Evolutionary conservation across 2,113 vertebrate species (phyloP), one percentile per base, ranked within the genome.

Genomic region (Panurus biarmicus): DNA sequence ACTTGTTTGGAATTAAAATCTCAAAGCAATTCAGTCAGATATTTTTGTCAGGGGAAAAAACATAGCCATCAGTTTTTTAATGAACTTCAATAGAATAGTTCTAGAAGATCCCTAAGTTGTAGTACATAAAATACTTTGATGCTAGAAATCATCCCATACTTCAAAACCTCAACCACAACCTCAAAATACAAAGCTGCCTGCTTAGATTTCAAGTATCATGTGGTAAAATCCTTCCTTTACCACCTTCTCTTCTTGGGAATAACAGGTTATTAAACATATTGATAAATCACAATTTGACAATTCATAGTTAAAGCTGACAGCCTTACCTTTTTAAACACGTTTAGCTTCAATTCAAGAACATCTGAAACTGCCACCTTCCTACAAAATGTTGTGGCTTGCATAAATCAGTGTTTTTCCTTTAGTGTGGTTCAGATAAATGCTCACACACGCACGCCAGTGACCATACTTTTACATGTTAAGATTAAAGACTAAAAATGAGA

Each of bases 331-430:
- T 58, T 73, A 25, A 90, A 72, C 13, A 45, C 5, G 17, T 36
- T 88, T 67, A 77, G 16, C 47, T 83, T 83, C 16, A 12, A 14
- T 65, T 86, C 45, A 91, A 73, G 69, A 45, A 31, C 11, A 80
- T 11, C 11, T 45, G 33, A 90, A 70, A 92, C 17, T 66, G 51
- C 14, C 23, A 84, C 22, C 14, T 70, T 79, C 42, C 29, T 66
- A 76, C 4, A 7, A 64, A 85, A 78, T 20, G 6, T 42, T 79
- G 28, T 0, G 0, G 12, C 16, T 33, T 54, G 24, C 4, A 7
- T 42, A 80, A 45, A 74, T 71, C 35, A 12, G 4, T 35, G 7
- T 4, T 92, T 40, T 76, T 57, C 47, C 64, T 74, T 38, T 40
- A 44, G 13, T 17, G 10, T 31, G 33, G 21, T 56, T 84, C 65